Evolutionary conservation across 2,797 vertebrate species (phyloP).

Genomic region (Borostomias antarcticus): DNA sequence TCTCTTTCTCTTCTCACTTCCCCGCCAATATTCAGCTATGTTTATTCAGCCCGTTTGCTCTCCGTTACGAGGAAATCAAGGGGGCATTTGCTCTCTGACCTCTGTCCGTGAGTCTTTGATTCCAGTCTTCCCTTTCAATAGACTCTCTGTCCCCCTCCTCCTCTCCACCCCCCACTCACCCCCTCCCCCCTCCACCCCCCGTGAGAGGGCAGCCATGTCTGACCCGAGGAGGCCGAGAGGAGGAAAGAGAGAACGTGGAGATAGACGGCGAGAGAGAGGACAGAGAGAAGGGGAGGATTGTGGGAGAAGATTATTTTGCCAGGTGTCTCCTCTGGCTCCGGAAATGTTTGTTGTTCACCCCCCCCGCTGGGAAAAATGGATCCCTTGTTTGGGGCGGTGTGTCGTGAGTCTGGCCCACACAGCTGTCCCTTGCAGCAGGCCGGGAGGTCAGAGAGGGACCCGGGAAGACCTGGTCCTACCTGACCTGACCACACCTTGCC

Average conservation of each 20-base stretch:
- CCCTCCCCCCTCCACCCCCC: background rate
- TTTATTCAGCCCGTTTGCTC: constrained; percentile 48
- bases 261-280: constrained; percentile 23
- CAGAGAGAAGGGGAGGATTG: background rate
- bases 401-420: constrained; percentile 52
- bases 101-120: constrained; percentile 43
- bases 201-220: constrained; percentile 19
- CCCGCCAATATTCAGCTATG: constrained; percentile 25
- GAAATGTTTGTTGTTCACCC: constrained; percentile 50
- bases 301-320: constrained; percentile 66
- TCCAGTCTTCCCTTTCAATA: constrained; percentile 46
- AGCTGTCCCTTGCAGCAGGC: constrained; percentile 47
- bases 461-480: background rate
- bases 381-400: constrained; percentile 54
- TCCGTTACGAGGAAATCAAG: constrained; percentile 44
- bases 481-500: background rate
- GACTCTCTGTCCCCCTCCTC: constrained; percentile 48
- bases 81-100: constrained; percentile 55
- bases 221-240: constrained; percentile 6
- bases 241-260: background rate
- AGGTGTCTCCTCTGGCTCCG: constrained; percentile 72
- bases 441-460: constrained; percentile 25
- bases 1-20: constrained; percentile 31
- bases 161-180: constrained; percentile 26
- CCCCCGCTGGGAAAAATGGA: constrained; percentile 49